Evolutionary conservation across 1,140 invertebrate species (phyloP).

Genomic region (Acromyrmex charruanus): DNA sequence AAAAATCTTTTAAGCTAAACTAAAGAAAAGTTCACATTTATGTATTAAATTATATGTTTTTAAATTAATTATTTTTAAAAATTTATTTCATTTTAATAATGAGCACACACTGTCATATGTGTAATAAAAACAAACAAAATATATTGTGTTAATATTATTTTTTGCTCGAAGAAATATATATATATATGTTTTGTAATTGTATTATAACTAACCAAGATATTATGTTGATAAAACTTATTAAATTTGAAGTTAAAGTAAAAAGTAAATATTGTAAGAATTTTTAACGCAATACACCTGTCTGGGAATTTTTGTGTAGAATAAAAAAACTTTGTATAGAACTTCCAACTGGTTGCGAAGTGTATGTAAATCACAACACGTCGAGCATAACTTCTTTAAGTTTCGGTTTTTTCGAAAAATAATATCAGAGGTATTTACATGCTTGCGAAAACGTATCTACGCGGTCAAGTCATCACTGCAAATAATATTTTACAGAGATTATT

Average conservation of each 20-base stretch:
- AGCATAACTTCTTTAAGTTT: constrained; percentile 28
- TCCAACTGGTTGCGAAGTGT: neutral
- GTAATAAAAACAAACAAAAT: neutral
- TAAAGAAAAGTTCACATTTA: neutral
- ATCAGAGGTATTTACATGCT: neutral
- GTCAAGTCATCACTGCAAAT: neutral
- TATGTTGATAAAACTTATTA: neutral
- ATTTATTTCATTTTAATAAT: neutral
- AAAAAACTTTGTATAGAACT: constrained; percentile 33
- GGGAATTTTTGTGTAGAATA: constrained; percentile 8
- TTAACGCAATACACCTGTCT: neutral
- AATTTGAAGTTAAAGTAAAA: constrained; percentile 33
- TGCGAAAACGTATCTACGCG: neutral
- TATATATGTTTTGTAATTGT: neutral
- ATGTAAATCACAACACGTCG: constrained; percentile 4
- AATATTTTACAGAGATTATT: neutral
- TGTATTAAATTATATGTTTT: neutral
- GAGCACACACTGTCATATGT: neutral
- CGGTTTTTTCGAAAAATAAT: neutral
- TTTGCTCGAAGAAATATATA: neutral
- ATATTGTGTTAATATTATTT: neutral
- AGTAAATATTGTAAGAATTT: neutral
- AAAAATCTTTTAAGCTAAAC: neutral
- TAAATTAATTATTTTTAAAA: neutral
- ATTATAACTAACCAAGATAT: neutral